These are phyloP conservation scores for Pristionchus maxplancki DNA, from an alignment of 2,888 invertebrate species.

Conservation along the genomic window DNA sequence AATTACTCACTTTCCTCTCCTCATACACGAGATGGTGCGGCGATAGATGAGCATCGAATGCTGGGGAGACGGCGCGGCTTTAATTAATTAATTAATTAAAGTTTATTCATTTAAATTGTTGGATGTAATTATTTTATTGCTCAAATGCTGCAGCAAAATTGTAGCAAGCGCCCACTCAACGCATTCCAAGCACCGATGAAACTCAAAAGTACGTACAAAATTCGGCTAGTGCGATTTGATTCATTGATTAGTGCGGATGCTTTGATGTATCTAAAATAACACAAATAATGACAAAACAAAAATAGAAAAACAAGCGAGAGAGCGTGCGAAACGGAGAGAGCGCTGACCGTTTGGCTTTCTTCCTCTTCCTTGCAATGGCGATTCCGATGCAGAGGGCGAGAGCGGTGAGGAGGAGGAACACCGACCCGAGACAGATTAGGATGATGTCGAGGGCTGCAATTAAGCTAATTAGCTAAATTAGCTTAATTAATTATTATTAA, in stretches of 20 bases:
- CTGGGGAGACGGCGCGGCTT: constrained; percentile 29
- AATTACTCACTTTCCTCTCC: neutral
- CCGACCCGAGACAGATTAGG: constrained; percentile 40
- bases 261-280: neutral
- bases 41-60: constrained; percentile 11
- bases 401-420: constrained; percentile 38
- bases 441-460: constrained; percentile 45
- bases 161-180: neutral
- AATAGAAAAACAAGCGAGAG: too few relatives aligned
- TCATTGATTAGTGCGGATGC: neutral
- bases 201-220: constrained; percentile 8
- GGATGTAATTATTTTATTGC: neutral
- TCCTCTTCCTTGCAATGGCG: neutral
- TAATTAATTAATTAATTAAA: neutral
- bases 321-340: too few relatives aligned
- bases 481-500: neutral
- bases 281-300: neutral
- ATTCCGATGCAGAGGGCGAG: constrained; percentile 33
- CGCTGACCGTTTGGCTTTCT: constrained; percentile 36
- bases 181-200: neutral
- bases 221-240: neutral
- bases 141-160: neutral
- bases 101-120: neutral
- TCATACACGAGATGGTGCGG: constrained; percentile 51
- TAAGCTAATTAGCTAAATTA: neutral